Conservation (phyloP, 1,140 invertebrate species). For the Nephila pilipes region DNA sequence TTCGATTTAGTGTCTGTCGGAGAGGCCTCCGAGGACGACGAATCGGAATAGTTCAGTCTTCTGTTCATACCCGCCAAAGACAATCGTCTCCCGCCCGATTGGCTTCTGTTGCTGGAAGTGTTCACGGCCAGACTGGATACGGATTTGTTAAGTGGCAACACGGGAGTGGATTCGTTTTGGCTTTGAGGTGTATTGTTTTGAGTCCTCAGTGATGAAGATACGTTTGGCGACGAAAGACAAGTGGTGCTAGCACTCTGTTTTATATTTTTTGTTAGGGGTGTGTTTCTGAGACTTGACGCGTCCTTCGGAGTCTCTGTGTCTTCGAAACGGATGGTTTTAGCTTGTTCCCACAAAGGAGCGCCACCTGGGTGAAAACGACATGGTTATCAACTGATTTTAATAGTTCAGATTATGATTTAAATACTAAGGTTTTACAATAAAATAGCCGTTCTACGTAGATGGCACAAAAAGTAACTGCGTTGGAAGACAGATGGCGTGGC, state of each 20-base stretch:
- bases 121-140: constrained; percentile 57
- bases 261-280: not conserved
- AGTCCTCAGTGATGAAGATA: not conserved
- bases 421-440: too few relatives aligned
- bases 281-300: not conserved
- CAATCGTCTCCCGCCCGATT: not conserved
- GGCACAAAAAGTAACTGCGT: too few relatives aligned
- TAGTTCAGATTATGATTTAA: too few relatives aligned
- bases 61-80: constrained; percentile 64
- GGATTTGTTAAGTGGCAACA: constrained; percentile 67
- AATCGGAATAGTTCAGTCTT: constrained; percentile 65
- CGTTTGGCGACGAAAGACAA: constrained; percentile 29
- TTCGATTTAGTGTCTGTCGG: constrained; percentile 65
- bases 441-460: too few relatives aligned
- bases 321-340: constrained; percentile 72
- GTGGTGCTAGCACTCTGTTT: constrained; percentile 66
- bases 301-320: constrained; percentile 9
- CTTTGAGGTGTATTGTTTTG: too few relatives aligned
- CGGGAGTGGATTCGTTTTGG: not conserved
- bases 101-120: not conserved
- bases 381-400: too few relatives aligned
- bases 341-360: constrained; percentile 74
- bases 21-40: constrained; percentile 71
- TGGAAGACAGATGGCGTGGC: too few relatives aligned
- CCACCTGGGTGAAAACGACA: not conserved